phyloP scores from a whole-genome alignment of 1,140 invertebrate species.

The Maniola jurtina region DNA sequence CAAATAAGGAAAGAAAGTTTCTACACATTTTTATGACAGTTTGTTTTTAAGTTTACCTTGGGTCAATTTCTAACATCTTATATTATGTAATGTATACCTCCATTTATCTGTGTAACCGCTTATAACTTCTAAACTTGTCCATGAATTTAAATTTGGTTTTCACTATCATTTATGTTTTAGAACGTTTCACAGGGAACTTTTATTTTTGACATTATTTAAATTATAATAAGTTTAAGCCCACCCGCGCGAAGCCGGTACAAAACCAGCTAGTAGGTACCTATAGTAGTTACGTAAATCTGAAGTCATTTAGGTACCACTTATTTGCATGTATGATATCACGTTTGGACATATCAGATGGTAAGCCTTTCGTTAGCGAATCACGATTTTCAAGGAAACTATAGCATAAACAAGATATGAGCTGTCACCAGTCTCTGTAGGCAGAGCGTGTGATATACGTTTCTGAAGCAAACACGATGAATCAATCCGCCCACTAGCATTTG shows the following conservation, averaged over 20 bases:
- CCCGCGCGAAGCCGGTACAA: neutral
- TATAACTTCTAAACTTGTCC: too few relatives aligned
- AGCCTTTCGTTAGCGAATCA: constrained; percentile 18
- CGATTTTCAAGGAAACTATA: constrained; percentile 30
- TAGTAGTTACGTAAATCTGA: constrained; percentile 12
- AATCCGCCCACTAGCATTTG: constrained; percentile 35
- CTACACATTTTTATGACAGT: too few relatives aligned
- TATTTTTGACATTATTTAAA: too few relatives aligned
- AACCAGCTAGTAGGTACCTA: neutral
- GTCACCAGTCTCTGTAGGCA: constrained; percentile 25
- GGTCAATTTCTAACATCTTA: too few relatives aligned
- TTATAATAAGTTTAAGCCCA: too few relatives aligned
- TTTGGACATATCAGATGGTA: constrained; percentile 19
- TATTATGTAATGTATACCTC: too few relatives aligned
- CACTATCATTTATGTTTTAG: too few relatives aligned
- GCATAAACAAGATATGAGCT: constrained; percentile 24
- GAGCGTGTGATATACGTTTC: constrained; percentile 14
- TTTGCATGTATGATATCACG: constrained; percentile 56
- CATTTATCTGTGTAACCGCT: too few relatives aligned
- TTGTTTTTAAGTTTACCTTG: too few relatives aligned
- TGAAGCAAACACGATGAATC: constrained; percentile 30
- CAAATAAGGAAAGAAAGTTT: neutral
- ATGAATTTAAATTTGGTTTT: too few relatives aligned
- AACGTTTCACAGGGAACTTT: too few relatives aligned
- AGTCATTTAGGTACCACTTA: constrained; percentile 29